These are phyloP conservation scores for Centropus bengalensis DNA, from an alignment of 2,113 vertebrate species.

Conservation along the genomic window DNA sequence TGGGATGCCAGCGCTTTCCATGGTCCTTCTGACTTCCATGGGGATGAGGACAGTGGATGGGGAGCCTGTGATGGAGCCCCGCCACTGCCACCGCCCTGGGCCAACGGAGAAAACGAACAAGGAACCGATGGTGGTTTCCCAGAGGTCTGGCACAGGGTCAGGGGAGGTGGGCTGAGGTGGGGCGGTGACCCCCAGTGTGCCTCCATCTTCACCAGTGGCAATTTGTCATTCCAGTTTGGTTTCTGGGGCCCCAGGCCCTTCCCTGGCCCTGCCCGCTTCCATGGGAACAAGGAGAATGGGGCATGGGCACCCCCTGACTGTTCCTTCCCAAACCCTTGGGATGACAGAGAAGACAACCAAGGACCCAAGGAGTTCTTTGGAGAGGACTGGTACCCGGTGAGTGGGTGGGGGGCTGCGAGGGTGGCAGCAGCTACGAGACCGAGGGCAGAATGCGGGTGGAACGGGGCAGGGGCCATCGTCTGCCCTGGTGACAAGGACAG, in stretches of 20 bases:
- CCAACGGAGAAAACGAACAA: too few relatives aligned
- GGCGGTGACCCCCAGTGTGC: not conserved
- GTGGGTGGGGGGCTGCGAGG: not conserved
- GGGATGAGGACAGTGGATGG: too few relatives aligned
- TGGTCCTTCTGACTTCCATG: too few relatives aligned
- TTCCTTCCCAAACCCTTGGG: not conserved
- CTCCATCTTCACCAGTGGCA: fast-evolving
- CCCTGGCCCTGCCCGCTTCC: fast-evolving
- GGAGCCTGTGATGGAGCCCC: too few relatives aligned
- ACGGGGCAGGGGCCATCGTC: fast-evolving
- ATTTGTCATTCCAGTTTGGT: not conserved
- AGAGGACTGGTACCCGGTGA: not conserved
- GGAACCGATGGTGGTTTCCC: not conserved
- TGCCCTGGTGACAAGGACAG: not conserved
- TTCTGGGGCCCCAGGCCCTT: not conserved
- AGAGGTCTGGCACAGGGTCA: not conserved
- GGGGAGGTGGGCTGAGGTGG: not conserved
- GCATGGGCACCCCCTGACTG: not conserved
- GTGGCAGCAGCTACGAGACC: fast-evolving
- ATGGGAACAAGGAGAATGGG: fast-evolving
- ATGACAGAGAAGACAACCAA: not conserved
- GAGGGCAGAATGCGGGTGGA: fast-evolving
- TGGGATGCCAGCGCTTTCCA: too few relatives aligned
- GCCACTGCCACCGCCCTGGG: too few relatives aligned
- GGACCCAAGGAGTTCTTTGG: not conserved